These are phyloP conservation scores for Drosophila murphyi DNA, from an alignment of 1,140 invertebrate genomes.

Conservation along the genomic window DNA sequence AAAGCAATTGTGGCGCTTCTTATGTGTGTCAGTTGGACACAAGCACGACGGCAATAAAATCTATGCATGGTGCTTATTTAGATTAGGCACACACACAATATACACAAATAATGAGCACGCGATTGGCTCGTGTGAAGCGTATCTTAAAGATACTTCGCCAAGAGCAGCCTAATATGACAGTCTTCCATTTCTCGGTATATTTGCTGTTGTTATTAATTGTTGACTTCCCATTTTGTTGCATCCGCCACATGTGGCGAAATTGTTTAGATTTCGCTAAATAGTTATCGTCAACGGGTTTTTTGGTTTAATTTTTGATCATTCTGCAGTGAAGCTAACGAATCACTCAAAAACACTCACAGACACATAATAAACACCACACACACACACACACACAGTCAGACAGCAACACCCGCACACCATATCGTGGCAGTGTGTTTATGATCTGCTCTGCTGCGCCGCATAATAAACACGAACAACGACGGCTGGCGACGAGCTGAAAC, in stretches of 20 bases:
- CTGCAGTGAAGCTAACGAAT: constrained; percentile 10
- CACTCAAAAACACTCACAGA: constrained; percentile 9
- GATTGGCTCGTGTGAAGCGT: constrained; percentile 16
- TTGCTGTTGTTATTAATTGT: constrained; percentile 44
- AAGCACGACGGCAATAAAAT: constrained; percentile 10
- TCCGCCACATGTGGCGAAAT: constrained; percentile 48
- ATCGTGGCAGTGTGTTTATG: constrained; percentile 44
- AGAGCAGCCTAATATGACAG: constrained; percentile 21
- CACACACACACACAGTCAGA: background rate
- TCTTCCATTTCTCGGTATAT: constrained; percentile 19
- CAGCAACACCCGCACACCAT: constrained; percentile 14
- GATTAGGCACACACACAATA: constrained; percentile 23
- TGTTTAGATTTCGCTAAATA: constrained; percentile 43
- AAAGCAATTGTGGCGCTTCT: constrained; percentile 40
- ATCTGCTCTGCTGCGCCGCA: constrained; percentile 65
- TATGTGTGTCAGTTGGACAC: constrained; percentile 59
- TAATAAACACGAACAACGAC: constrained; percentile 47
- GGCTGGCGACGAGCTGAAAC: constrained; percentile 18
- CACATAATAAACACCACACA: too few species aligned
- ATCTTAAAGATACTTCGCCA: constrained; percentile 37
- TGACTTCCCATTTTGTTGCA: constrained; percentile 46
- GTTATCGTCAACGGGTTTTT: background rate
- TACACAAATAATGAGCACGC: constrained; percentile 25
- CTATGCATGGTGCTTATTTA: constrained; percentile 38
- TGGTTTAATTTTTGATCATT: constrained; percentile 12